These are phyloP conservation scores for Enteromius viviparus DNA, from an alignment of 2,797 vertebrate species.

Conservation along the genomic window DNA sequence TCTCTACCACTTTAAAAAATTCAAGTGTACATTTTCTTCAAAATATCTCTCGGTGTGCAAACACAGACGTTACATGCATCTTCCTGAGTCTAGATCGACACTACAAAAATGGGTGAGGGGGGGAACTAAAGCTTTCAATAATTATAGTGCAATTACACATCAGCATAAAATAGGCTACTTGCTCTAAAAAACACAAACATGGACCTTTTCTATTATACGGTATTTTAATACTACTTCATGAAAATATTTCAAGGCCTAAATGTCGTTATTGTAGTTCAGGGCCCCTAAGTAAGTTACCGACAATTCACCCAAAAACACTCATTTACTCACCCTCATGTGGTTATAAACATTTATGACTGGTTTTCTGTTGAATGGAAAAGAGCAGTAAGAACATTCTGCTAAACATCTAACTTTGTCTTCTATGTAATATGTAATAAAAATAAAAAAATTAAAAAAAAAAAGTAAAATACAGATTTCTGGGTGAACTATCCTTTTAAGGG, in stretches of 20 bases:
- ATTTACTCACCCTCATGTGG: background rate
- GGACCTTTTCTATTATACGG: background rate
- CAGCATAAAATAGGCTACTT: constrained; percentile 20
- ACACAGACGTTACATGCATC: constrained; percentile 48
- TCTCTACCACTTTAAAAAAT: constrained; percentile 18
- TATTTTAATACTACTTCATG: constrained; percentile 7
- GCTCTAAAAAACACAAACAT: constrained; percentile 30
- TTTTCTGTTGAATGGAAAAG: background rate
- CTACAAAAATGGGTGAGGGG: constrained; percentile 3
- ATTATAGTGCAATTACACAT: constrained; percentile 54
- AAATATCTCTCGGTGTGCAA: constrained; percentile 28
- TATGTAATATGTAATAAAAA: background rate
- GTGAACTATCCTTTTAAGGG: constrained; percentile 15
- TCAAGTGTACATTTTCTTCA: constrained; percentile 17
- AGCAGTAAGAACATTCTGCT: background rate
- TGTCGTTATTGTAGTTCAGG: background rate
- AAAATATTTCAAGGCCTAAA: constrained; percentile 38
- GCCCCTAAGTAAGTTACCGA: background rate
- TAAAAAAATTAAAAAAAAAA: background rate
- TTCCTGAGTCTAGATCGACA: constrained; percentile 58
- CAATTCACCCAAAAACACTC: background rate
- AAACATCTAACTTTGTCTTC: background rate
- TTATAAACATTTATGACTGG: background rate
- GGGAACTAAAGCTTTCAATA: constrained; percentile 38
- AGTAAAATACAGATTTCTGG: background rate